phyloP scores from a whole-genome alignment of 2,888 invertebrate genomes.

The Latrodectus elegans region DNA sequence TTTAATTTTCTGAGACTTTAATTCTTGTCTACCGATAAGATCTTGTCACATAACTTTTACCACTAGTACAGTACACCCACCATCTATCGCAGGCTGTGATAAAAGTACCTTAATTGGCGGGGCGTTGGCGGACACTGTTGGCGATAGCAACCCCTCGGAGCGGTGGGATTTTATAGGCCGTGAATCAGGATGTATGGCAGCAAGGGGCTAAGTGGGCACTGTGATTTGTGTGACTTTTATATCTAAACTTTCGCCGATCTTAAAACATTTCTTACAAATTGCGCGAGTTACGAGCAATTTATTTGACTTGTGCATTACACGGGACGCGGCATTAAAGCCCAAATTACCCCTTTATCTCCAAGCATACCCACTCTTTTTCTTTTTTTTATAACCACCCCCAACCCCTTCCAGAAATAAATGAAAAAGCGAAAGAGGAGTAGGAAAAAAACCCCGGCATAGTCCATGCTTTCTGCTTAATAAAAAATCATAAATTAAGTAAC shows the following conservation, averaged over 20 bases:
- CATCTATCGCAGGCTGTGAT: neutral
- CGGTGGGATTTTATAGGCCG: slow-evolving; percentile 67
- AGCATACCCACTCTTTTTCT: slow-evolving; percentile 28
- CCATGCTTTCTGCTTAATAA: slow-evolving; percentile 63
- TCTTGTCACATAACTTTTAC: no score
- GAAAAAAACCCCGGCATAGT: neutral
- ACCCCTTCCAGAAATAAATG: slow-evolving; percentile 32
- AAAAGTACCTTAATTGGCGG: slow-evolving; percentile 26
- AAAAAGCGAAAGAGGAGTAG: slow-evolving; percentile 11
- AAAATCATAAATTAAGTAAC: slow-evolving; percentile 66
- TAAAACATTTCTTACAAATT: slow-evolving; percentile 70
- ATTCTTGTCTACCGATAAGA: no score
- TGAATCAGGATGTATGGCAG: slow-evolving; percentile 70
- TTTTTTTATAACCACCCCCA: slow-evolving; percentile 33
- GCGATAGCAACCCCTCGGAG: slow-evolving; percentile 49
- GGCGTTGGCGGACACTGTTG: slow-evolving; percentile 41
- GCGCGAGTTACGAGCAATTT: slow-evolving; percentile 70
- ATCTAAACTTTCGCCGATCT: slow-evolving; percentile 70
- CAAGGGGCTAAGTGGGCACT: slow-evolving; percentile 67
- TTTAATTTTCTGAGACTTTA: no score
- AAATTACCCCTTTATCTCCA: slow-evolving; percentile 69
- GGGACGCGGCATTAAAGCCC: slow-evolving; percentile 67
- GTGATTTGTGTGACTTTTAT: slow-evolving; percentile 70
- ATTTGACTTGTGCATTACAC: slow-evolving; percentile 70
- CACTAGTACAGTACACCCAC: no score